Conservation (phyloP, 2,797 vertebrate species). For the Sciurus carolinensis region DNA sequence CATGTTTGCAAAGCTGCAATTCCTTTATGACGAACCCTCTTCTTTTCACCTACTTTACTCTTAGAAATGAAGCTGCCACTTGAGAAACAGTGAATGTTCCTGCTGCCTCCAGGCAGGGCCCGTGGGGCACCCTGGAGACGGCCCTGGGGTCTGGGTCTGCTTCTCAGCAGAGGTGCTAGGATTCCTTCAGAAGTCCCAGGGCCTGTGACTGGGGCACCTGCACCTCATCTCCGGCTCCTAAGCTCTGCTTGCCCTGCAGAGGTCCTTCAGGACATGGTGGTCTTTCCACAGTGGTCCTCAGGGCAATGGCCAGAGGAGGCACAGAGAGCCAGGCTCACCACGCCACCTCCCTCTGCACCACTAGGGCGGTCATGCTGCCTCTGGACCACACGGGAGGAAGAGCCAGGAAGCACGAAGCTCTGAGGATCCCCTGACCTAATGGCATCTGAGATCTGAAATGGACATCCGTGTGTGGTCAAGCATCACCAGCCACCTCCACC, state of each 20-base stretch:
- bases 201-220: neutral
- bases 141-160: neutral
- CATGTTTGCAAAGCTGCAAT: fast-evolving
- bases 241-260: neutral
- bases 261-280: neutral
- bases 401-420: neutral
- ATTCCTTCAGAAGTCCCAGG: fast-evolving
- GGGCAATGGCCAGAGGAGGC: neutral
- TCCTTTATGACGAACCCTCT: too few relatives aligned
- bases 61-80: neutral
- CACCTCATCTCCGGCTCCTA: too few relatives aligned
- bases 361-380: neutral
- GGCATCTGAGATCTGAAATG: neutral
- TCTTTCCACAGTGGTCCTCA: neutral
- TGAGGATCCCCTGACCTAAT: neutral
- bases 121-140: neutral
- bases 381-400: neutral
- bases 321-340: neutral
- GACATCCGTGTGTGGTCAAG: fast-evolving
- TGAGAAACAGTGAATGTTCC: fast-evolving
- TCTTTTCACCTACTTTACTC: neutral
- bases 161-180: neutral
- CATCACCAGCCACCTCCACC: neutral
- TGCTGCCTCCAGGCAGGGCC: neutral
- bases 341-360: fast-evolving